A percentile compares a stretch with the other conserved stretches of the same genome.
Evolutionary conservation across 2,797 vertebrate species (phyloP).

Genomic region (Karalla daura): DNA sequence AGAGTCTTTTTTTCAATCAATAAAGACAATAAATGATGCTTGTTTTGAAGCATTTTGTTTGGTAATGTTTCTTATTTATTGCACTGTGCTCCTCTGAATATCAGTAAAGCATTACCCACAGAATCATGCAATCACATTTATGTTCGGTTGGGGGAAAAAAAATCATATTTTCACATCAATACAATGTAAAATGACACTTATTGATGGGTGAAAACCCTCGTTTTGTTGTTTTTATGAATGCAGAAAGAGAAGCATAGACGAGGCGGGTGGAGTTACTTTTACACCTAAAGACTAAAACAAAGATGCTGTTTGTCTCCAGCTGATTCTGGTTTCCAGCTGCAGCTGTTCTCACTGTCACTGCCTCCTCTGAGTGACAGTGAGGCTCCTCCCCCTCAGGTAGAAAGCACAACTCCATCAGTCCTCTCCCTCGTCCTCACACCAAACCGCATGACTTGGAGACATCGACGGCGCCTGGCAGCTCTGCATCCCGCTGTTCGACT

Average conservation of each 20-base stretch:
- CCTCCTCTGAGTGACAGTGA: conserved; percentile 29
- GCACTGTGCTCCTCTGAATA: conserved; percentile 35
- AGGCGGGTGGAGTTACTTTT: not conserved
- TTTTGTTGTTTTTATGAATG: not conserved
- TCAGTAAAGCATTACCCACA: not conserved
- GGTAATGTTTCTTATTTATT: conserved; percentile 9
- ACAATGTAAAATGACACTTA: not conserved
- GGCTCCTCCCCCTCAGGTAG: conserved; percentile 79
- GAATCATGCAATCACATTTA: not conserved
- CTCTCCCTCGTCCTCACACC: conserved; percentile 63
- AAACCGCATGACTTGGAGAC: conserved; percentile 61
- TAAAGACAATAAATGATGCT: conserved; percentile 48
- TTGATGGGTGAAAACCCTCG: not conserved
- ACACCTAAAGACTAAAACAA: not conserved
- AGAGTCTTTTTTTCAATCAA: conserved; percentile 40
- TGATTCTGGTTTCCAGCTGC: conserved; percentile 16
- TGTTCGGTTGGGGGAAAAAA: not conserved
- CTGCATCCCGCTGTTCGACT: conserved; percentile 23
- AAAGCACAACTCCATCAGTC: conserved; percentile 57
- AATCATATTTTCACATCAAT: not conserved
- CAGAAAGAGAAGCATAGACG: not conserved
- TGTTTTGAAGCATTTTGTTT: conserved; percentile 34
- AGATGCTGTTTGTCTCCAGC: not conserved
- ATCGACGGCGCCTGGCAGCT: conserved; percentile 56
- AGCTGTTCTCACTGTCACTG: conserved; percentile 8